Conservation (phyloP, 2,888 invertebrate genomes). For the Drosophila flavopinicola region DNA sequence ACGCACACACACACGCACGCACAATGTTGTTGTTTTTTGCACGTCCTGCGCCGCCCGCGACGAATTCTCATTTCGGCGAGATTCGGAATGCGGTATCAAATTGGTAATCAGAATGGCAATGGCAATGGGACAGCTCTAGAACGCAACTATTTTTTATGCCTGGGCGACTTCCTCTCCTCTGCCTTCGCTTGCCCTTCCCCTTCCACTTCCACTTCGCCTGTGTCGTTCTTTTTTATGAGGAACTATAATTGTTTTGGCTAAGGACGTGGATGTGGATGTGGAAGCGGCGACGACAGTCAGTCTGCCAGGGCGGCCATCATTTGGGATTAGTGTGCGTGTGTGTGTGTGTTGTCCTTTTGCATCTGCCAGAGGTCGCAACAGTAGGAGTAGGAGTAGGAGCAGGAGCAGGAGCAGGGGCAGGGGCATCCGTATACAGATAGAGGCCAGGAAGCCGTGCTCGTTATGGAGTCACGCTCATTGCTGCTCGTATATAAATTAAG, state of each 20-base stretch:
- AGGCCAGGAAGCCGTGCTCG: constrained; percentile 70
- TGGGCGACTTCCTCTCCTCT: constrained; percentile 46
- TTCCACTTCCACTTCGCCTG: constrained; percentile 1
- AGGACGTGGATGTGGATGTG: constrained; percentile 34
- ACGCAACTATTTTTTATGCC: constrained; percentile 62
- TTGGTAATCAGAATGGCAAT: constrained; percentile 16
- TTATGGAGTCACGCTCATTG: constrained; percentile 76
- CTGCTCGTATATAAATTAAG: constrained; percentile 73
- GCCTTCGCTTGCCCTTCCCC: not conserved
- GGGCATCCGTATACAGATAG: constrained; percentile 13
- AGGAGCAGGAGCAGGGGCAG: not conserved
- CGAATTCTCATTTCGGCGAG: constrained; percentile 51
- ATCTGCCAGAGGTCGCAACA: constrained; percentile 73
- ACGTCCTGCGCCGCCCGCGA: constrained; percentile 69
- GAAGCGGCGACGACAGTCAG: constrained; percentile 57
- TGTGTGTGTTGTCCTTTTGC: no score
- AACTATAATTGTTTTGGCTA: constrained; percentile 60
- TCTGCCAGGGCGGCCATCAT: constrained; percentile 75
- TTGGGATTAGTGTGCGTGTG: constrained; percentile 70
- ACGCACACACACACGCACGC: constrained; percentile 5
- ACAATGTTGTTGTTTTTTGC: constrained; percentile 67
- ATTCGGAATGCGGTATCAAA: constrained; percentile 44
- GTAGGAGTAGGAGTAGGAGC: constrained; percentile 7
- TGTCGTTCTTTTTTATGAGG: constrained; percentile 36
- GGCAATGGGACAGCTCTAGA: constrained; percentile 25